A percentile compares a stretch with the other conserved stretches of the same genome.
Conservation (phyloP, 1,140 invertebrate species). For the Antheraea pernyi region DNA sequence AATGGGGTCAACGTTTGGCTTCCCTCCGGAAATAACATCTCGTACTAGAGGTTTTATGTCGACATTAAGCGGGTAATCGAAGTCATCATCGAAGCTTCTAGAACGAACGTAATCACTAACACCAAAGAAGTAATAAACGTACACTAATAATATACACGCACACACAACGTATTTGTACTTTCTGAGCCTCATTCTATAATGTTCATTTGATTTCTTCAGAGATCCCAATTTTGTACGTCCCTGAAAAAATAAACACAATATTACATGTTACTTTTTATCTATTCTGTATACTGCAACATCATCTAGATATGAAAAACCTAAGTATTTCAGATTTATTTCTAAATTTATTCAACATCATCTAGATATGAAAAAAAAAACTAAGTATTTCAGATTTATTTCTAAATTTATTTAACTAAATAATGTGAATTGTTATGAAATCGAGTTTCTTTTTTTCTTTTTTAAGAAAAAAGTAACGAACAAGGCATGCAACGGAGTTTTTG, state of each 20-base stretch:
- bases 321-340: too few relatives aligned
- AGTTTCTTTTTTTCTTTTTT: too few relatives aligned
- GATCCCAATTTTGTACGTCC: slow-evolving; percentile 24
- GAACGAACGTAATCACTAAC: slow-evolving; percentile 57
- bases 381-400: too few relatives aligned
- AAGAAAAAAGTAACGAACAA: too few relatives aligned
- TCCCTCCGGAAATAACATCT: slow-evolving; percentile 41
- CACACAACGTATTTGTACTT: slow-evolving; percentile 43
- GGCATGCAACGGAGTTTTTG: too few relatives aligned
- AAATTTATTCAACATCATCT: too few relatives aligned
- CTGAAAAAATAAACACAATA: slow-evolving; percentile 20
- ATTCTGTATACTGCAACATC: too few relatives aligned
- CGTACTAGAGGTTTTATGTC: slow-evolving; percentile 45
- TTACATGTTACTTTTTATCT: neutral
- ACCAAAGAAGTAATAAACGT: slow-evolving; percentile 58
- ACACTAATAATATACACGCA: slow-evolving; percentile 38
- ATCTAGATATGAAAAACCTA: too few relatives aligned
- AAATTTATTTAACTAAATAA: too few relatives aligned
- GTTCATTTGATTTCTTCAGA: slow-evolving; percentile 28
- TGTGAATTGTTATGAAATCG: too few relatives aligned
- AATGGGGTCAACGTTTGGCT: slow-evolving; percentile 45
- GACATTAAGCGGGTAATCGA: slow-evolving; percentile 60
- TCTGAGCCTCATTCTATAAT: slow-evolving; percentile 42
- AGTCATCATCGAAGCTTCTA: slow-evolving; percentile 49
- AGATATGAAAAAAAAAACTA: too few relatives aligned